phyloP scores from a whole-genome alignment of 2,113 vertebrate genomes.

The Chamaea fasciata region DNA sequence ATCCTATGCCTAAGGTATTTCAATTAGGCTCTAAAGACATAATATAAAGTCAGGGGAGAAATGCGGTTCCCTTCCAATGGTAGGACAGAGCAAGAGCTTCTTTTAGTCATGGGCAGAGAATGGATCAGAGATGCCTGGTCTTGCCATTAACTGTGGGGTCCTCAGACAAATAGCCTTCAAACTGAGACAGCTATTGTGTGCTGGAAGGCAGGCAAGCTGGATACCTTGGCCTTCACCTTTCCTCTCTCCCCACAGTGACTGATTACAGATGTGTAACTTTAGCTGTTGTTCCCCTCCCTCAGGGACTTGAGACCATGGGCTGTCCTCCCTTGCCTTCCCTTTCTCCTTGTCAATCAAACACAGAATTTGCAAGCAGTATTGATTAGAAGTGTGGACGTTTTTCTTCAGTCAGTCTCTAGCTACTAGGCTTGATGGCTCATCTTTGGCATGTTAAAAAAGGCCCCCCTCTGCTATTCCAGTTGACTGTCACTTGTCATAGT shows the following conservation, averaged over 20 bases:
- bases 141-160: neutral
- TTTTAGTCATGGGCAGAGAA: neutral
- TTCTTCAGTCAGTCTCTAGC: constrained; percentile 9
- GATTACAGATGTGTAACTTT: neutral
- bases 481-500: neutral
- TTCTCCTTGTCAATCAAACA: constrained; percentile 34
- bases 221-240: neutral
- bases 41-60: neutral
- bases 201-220: neutral
- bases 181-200: neutral
- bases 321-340: neutral
- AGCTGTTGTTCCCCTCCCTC: neutral
- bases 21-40: neutral
- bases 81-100: neutral
- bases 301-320: neutral
- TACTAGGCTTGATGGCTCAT: constrained; percentile 3
- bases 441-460: neutral
- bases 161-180: neutral
- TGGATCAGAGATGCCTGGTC: neutral
- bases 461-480: neutral
- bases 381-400: constrained; percentile 6
- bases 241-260: neutral
- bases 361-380: constrained; percentile 47
- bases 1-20: neutral
- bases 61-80: neutral